phyloP scores from a whole-genome alignment of 2,888 invertebrate genomes.

The Drosophila mimetica region DNA sequence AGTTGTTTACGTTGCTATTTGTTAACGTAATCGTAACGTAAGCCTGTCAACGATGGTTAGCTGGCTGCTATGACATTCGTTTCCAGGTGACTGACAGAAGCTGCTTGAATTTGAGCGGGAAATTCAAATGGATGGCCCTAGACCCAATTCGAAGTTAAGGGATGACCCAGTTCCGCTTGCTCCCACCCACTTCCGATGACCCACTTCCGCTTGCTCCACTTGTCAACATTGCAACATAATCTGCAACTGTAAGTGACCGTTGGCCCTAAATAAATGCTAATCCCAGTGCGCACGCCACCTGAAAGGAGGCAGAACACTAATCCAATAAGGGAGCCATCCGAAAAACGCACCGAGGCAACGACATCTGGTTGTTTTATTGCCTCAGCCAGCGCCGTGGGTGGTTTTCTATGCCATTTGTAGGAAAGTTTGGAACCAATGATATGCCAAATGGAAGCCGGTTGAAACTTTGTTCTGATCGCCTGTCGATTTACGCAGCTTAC shows the following conservation, averaged over 20 bases:
- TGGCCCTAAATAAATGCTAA: conserved; percentile 49
- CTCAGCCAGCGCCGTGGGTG: conserved; percentile 57
- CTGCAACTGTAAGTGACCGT: conserved; percentile 14
- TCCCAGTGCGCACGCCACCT: conserved; percentile 62
- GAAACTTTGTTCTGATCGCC: conserved; percentile 5
- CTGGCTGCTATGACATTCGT: conserved; percentile 1
- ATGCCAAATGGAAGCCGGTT: conserved; percentile 4
- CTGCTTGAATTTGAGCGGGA: conserved; percentile 1
- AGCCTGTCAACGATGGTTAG: not conserved
- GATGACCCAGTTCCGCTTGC: conserved; percentile 19
- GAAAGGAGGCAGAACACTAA: conserved; percentile 42
- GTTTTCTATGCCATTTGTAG: conserved; percentile 21
- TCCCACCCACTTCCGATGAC: no score
- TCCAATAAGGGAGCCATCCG: conserved; percentile 62
- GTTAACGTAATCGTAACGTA: not conserved
- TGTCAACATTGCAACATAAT: conserved; percentile 52
- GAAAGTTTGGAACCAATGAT: conserved; percentile 12
- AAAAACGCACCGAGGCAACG: conserved; percentile 35
- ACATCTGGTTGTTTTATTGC: conserved; percentile 71
- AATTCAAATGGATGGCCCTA: conserved; percentile 18
- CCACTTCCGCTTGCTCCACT: conserved; percentile 24
- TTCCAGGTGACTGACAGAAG: not conserved
- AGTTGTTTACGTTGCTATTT: not conserved
- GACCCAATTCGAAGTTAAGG: conserved; percentile 5
- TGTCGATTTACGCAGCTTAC: conserved; percentile 24